phyloP scores from a whole-genome alignment of 2,113 vertebrate genomes.

The Diadophis punctatus region DNA sequence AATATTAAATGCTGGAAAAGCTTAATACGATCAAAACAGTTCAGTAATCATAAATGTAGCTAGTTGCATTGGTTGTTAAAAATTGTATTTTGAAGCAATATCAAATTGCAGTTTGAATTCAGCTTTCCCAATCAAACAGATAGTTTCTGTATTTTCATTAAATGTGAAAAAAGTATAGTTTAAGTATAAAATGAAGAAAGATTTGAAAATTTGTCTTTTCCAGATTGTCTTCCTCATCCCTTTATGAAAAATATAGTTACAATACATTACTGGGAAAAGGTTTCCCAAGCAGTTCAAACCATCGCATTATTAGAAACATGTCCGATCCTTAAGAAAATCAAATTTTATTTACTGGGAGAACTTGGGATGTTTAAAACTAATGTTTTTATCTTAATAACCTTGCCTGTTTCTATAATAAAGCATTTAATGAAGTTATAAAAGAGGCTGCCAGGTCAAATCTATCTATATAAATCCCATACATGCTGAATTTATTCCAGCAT shows the following conservation, averaged over 20 bases:
- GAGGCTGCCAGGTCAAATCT: constrained; percentile 14
- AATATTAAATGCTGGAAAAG: not conserved
- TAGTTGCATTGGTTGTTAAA: not conserved
- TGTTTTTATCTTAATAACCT: constrained; percentile 28
- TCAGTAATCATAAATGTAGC: not conserved
- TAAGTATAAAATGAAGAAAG: not conserved
- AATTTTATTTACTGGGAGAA: constrained; percentile 15
- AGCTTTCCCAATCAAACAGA: not conserved
- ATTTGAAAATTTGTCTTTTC: constrained; percentile 12
- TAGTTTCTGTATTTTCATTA: not conserved
- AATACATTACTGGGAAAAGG: constrained; percentile 6
- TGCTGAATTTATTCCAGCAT: constrained; percentile 20
- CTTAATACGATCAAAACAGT: not conserved
- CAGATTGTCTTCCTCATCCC: constrained; percentile 13
- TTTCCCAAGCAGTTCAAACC: constrained; percentile 15
- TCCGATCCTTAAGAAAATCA: constrained; percentile 10
- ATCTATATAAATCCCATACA: constrained; percentile 1
- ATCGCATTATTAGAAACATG: constrained; percentile 13
- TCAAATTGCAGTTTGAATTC: not conserved
- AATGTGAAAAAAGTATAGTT: not conserved
- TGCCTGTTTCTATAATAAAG: constrained; percentile 17
- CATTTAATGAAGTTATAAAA: constrained; percentile 30
- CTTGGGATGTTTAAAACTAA: constrained; percentile 20
- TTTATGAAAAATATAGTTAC: constrained; percentile 4
- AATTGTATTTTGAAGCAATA: constrained; percentile 10